phyloP scores from a whole-genome alignment of 2,888 invertebrate genomes.

The Bombylius major region DNA sequence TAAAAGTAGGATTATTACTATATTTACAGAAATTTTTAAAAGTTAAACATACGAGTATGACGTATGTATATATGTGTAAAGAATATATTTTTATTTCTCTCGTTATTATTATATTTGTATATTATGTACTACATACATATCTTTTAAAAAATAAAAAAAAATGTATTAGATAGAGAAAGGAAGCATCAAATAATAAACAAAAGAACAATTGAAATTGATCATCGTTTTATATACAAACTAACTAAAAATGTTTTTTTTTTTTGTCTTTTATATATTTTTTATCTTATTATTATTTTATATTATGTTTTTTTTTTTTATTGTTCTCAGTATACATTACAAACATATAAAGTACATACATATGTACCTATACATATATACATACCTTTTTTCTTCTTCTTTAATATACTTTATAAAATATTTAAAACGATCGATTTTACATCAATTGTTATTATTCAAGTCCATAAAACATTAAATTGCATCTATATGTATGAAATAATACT shows the following conservation, averaged over 20 bases:
- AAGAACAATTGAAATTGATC: constrained; percentile 13
- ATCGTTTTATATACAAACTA: not conserved
- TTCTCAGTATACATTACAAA: no score
- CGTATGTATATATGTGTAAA: no score
- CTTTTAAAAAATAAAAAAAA: not conserved
- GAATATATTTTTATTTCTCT: no score
- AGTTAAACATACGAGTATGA: no score
- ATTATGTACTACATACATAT: no score
- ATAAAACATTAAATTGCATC: constrained; percentile 4
- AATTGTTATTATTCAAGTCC: constrained; percentile 8
- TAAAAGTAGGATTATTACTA: no score
- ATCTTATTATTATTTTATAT: not conserved
- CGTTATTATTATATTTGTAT: no score
- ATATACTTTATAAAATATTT: not conserved
- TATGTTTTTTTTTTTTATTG: not conserved
- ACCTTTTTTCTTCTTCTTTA: no score
- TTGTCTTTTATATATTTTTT: not conserved
- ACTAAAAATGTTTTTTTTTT: no score
- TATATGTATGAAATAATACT: constrained; percentile 6
- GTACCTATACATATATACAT: no score
- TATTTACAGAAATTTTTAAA: no score
- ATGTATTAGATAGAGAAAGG: not conserved
- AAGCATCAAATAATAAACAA: constrained; percentile 12
- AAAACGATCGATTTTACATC: constrained; percentile 11
- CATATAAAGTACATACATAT: no score